These are phyloP conservation scores for Xestia rhomboidea DNA, from an alignment of 2,888 invertebrate genomes.

Conservation along the genomic window DNA sequence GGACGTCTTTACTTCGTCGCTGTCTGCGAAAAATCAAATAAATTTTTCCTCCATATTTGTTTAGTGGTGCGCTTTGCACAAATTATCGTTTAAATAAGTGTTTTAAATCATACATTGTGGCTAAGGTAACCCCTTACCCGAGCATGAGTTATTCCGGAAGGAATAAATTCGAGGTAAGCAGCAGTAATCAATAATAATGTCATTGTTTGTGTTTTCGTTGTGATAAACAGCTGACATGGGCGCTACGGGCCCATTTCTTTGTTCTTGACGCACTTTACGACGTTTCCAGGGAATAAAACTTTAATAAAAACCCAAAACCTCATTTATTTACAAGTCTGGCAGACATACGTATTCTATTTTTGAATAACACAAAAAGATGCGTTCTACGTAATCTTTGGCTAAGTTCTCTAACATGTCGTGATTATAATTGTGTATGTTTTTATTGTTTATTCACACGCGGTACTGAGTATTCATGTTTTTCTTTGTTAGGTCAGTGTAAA, in stretches of 20 bases:
- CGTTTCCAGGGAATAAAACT: slow-evolving; percentile 12
- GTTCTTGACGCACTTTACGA: slow-evolving; percentile 68
- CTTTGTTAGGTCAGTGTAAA: slow-evolving; percentile 79
- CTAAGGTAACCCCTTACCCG: slow-evolving; percentile 88
- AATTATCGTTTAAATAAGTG: slow-evolving; percentile 62
- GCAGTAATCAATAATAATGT: slow-evolving; percentile 70
- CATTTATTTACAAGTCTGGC: slow-evolving; percentile 18
- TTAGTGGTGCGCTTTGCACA: slow-evolving; percentile 72
- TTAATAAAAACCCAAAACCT: background rate
- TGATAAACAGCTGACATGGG: slow-evolving; percentile 92
- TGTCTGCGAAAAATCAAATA: slow-evolving; percentile 76
- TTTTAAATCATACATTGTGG: slow-evolving; percentile 84
- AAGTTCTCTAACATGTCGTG: slow-evolving; percentile 59
- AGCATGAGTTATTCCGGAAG: slow-evolving; percentile 92
- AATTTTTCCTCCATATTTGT: slow-evolving; percentile 80
- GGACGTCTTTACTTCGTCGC: slow-evolving; percentile 60
- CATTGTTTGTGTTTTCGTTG: slow-evolving; percentile 88
- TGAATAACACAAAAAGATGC: slow-evolving; percentile 65
- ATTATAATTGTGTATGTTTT: slow-evolving; percentile 63
- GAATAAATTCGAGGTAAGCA: slow-evolving; percentile 92
- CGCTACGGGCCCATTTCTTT: slow-evolving; percentile 77
- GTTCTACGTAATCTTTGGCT: slow-evolving; percentile 48
- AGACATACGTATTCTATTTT: slow-evolving; percentile 71
- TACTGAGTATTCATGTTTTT: slow-evolving; percentile 63
- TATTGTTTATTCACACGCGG: slow-evolving; percentile 63